Base-by-base conservation (phyloP, 64 coral and sea anemone species). In the Anthopleura sola region DNA sequence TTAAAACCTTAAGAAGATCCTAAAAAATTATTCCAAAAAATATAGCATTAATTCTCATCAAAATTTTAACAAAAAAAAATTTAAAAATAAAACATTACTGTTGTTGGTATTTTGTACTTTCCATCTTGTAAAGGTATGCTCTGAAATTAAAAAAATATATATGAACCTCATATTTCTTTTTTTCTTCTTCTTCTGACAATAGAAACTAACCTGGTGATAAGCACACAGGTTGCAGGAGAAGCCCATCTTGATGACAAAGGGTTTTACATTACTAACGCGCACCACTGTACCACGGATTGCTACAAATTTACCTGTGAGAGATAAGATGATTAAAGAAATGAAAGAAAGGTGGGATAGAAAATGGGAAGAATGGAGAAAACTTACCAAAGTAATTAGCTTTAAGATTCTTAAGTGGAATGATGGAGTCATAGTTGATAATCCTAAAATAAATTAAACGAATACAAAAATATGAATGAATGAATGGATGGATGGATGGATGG, bases 241-340 rank as follows among this genome's bases (percentile, higher is more conserved):
- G 5, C 93, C 97, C 97, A 99, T 99, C 64, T 92, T 91, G 3
- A 87, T 92, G 15, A 99, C 97, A 46, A 99, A 32, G 2, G 97
- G 97, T 87, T 99, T 99, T 2, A 99, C 85, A 53, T 94, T 99
- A 75, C 97, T 99, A 14, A 99, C 92, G 83, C 97, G 81, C 10
- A 99, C 87, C 48, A 94, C 97, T 32, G 92, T 95, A 28, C 97
- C 97, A 82, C 89, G 97, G 12, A 99, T 89, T 68, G 97, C 90
- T 12, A 99, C 93, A 82, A 99, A 94, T 75, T 99, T 99, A 17
- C 97, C 97, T 99, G 55, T 21, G 18, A 31, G 29, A 36, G 51
- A 48, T 64, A 44, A 5, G 47, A 14, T 53, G 50, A 15, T 53
- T 14, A 17, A 53, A 13, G 11, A 3, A 84, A 81, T 47, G n/a